phyloP scores from a whole-genome alignment of 2,797 vertebrate species.

The Catostomus latipinnis region DNA sequence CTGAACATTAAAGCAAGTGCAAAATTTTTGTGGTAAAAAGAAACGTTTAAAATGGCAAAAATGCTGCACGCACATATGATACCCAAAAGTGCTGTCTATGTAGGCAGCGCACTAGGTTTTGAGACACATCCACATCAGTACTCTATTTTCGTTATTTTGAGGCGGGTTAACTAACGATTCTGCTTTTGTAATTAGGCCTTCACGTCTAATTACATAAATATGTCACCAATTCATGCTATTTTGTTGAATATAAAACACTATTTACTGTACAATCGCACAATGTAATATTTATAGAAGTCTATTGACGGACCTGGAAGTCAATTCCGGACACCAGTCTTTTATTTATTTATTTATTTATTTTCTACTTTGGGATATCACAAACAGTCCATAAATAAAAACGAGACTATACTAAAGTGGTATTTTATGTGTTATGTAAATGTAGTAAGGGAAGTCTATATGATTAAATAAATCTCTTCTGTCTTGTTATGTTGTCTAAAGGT shows the following conservation, averaged over 20 bases:
- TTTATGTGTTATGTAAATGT: neutral
- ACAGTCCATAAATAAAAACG: neutral
- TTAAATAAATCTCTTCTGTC: neutral
- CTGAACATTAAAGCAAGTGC: neutral
- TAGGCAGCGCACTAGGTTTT: neutral
- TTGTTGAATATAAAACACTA: neutral
- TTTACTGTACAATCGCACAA: neutral
- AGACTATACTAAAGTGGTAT: neutral
- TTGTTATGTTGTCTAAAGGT: neutral
- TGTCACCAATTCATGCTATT: neutral
- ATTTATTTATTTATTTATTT: neutral
- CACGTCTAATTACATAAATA: neutral
- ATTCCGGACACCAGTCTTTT: neutral
- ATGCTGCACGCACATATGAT: neutral
- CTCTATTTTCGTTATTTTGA: neutral
- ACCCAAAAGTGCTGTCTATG: neutral
- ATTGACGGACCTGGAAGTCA: conserved; percentile 11
- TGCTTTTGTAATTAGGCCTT: neutral
- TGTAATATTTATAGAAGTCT: conserved; percentile 26
- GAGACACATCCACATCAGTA: neutral
- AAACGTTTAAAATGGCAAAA: neutral
- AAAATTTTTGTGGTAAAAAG: neutral
- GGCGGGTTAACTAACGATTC: neutral
- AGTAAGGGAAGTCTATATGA: neutral
- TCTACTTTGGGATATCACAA: neutral